Conservation (phyloP, 1,140 invertebrate genomes). For the Penaeus japonicus region DNA sequence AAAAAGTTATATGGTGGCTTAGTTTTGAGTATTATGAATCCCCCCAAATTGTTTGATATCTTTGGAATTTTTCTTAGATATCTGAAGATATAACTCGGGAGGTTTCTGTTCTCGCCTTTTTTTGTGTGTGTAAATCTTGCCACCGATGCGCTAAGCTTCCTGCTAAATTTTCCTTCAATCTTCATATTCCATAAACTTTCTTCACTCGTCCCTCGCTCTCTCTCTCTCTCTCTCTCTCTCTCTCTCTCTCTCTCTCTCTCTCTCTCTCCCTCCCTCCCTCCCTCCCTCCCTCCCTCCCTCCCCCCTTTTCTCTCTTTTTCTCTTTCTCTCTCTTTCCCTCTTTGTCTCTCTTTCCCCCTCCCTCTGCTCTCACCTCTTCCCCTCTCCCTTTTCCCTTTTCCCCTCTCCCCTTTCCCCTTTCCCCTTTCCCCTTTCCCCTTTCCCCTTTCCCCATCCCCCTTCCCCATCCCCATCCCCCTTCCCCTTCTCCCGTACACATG, state of each 20-base stretch:
- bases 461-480: too few relatives aligned
- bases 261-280: background rate
- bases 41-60: too few relatives aligned
- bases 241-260: conserved; percentile 19
- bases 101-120: too few relatives aligned
- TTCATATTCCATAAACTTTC: background rate
- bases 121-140: too few relatives aligned
- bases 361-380: background rate
- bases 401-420: background rate
- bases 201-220: background rate
- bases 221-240: background rate
- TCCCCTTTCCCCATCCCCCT: background rate
- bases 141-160: background rate
- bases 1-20: too few relatives aligned
- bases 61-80: too few relatives aligned
- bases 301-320: background rate
- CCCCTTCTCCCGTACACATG: too few relatives aligned
- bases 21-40: too few relatives aligned
- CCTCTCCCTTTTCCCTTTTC: background rate
- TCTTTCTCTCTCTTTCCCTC: background rate
- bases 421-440: background rate
- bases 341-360: background rate
- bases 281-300: background rate
- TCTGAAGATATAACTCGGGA: too few relatives aligned
- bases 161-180: too few relatives aligned